Conservation (phyloP, 2,797 vertebrate species). For the Ptychobarbus kaznakovi region DNA sequence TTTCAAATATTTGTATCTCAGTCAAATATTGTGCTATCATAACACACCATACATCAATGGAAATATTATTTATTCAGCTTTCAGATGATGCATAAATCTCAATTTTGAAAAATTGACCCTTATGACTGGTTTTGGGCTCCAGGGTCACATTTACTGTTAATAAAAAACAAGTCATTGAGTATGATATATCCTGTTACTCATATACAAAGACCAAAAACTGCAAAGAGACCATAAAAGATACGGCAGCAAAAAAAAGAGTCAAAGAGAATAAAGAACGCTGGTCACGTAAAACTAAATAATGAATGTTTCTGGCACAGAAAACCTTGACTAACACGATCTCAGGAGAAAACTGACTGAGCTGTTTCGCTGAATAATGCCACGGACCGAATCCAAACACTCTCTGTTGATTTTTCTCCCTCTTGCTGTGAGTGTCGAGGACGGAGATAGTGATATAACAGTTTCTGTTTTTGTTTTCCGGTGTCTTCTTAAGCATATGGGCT, state of each 20-base stretch:
- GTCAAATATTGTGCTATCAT: too few species aligned
- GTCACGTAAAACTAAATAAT: background rate
- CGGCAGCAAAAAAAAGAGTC: background rate
- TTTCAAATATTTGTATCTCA: too few species aligned
- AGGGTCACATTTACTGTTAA: background rate
- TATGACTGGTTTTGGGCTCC: too few species aligned
- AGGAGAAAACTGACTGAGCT: background rate
- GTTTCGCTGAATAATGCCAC: slow-evolving; percentile 7
- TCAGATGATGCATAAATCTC: too few species aligned
- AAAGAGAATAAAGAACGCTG: background rate
- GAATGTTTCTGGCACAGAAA: background rate
- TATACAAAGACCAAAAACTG: background rate
- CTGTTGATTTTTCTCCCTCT: background rate
- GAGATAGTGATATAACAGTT: slow-evolving; percentile 10
- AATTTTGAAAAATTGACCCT: too few species aligned
- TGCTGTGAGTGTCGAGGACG: background rate
- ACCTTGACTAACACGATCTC: background rate
- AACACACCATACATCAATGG: too few species aligned
- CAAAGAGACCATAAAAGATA: background rate
- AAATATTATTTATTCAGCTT: too few species aligned
- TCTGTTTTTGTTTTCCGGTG: slow-evolving; percentile 27
- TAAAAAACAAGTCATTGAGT: background rate
- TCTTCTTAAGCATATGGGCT: slow-evolving; percentile 36
- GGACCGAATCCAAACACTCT: background rate
- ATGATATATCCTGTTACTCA: background rate